phyloP scores from a whole-genome alignment of 2,797 vertebrate species.

The Schizopygopsis pylzovi region DNA sequence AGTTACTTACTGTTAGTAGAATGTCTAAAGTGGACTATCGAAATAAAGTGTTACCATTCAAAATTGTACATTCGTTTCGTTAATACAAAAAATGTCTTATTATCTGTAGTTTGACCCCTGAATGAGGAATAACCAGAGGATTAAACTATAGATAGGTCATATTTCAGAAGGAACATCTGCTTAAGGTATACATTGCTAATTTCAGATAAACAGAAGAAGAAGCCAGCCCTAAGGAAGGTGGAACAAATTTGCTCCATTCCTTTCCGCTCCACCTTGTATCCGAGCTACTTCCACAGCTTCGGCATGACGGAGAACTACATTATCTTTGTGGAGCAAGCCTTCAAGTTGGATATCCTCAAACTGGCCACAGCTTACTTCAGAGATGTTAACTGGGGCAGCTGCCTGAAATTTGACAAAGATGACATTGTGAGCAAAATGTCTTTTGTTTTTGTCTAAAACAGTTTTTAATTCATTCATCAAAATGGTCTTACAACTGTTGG shows the following conservation, averaged over 20 bases:
- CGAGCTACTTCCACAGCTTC: constrained; percentile 96
- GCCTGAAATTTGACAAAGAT: constrained; percentile 83
- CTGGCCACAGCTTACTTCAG: constrained; percentile 89
- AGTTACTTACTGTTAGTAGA: too few species aligned
- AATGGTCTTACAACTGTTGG: background rate
- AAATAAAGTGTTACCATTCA: too few species aligned
- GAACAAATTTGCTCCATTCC: constrained; percentile 86
- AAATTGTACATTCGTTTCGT: background rate
- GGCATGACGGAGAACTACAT: constrained; percentile 90
- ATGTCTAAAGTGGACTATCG: too few species aligned
- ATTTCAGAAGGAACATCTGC: background rate
- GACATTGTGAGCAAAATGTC: constrained; percentile 77
- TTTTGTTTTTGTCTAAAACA: background rate
- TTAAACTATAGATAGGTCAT: background rate
- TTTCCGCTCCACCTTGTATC: constrained; percentile 81
- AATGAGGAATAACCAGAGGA: background rate
- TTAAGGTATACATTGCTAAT: background rate
- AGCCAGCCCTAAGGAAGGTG: constrained; percentile 73
- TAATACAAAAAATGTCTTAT: background rate
- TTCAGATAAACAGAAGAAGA: constrained; percentile 68
- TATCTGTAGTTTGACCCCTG: background rate
- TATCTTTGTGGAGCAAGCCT: constrained; percentile 92
- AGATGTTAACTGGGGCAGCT: constrained; percentile 88
- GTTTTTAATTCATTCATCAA: too few species aligned
- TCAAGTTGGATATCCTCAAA: constrained; percentile 86